Evolutionary conservation across 2,113 vertebrate genomes (phyloP), one percentile per base, ranked within the genome.

Genomic region (Girardinichthys multiradiatus): DNA sequence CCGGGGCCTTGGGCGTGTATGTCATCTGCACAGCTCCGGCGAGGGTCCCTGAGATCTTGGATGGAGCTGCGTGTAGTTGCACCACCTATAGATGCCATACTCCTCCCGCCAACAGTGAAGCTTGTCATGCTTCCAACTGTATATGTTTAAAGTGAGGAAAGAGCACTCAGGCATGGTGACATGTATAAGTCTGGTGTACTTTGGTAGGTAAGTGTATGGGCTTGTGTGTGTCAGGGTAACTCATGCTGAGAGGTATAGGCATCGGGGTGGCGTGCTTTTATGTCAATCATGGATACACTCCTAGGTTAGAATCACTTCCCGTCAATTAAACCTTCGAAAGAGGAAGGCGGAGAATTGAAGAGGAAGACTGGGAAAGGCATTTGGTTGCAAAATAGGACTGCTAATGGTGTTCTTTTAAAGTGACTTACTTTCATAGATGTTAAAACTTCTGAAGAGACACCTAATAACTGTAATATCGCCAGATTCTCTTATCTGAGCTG

Each of bases 281-380:
- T 83, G 90, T 92, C 90, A 91, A 67, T 93, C 89, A 84, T 6
- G 8, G 63, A 82, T 78, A 90, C 81, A 74, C 70, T 48, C 62
- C 63, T 54, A 69, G 69, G 87, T 90, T 86, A 82, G 67, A 21
- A 82, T 90, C 70, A 68, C 76, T 91, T 90, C 86, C 84, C 70
- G 79, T 90, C 86, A 87, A 86, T 91, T 90, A 85, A 64, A 30
- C 82, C 78, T 78, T 48, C 68, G 58, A 60, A 87, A 86, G 74
- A 39, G 64, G 76, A 45, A 68, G 48, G 54, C 48, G 37, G 67
- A 81, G 77, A 76, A 68, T 14, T 54, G 79, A 75, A 62, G 54
- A 54, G 19, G 57, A 74, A 82, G 48, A 81, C 70, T 59, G 68
- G 37, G 12, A 31, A 64, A n/a, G n/a, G n/a, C n/a, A n/a, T n/a